Conservation (phyloP, 30 jellyfish, hydroid and myxozoan genomes). For the Hydractinia echinata region DNA sequence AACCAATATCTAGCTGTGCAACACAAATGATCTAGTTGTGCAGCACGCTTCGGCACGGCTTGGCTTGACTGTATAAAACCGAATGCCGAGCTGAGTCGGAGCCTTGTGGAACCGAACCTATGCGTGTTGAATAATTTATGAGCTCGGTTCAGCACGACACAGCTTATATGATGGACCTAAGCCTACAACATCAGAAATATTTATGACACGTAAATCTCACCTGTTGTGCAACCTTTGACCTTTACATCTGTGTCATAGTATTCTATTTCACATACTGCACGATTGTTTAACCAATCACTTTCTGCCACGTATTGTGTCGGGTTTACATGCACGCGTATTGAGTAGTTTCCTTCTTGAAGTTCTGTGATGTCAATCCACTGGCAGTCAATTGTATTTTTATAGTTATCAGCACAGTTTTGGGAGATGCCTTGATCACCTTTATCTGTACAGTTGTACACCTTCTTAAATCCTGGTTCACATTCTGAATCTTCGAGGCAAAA, state of each 20-base stretch:
- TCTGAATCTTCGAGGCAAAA: conserved; percentile 91
- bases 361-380: conserved; percentile 98
- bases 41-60: too few relatives aligned
- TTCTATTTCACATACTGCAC: conserved; percentile 82
- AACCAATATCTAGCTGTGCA: too few relatives aligned
- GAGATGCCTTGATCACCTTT: conserved; percentile 93
- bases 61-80: too few relatives aligned
- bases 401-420: conserved; percentile 87
- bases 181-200: too few relatives aligned
- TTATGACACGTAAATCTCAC: conserved; percentile 30
- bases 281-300: conserved; percentile 71
- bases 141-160: too few relatives aligned
- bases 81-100: too few relatives aligned
- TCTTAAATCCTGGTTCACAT: conserved; percentile 66
- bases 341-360: conserved; percentile 70
- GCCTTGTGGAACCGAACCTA: too few relatives aligned
- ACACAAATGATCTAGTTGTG: too few relatives aligned
- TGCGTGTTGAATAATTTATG: too few relatives aligned
- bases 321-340: conserved; percentile 76
- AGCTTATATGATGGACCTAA: too few relatives aligned
- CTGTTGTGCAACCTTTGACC: conserved; percentile 74
- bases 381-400: conserved; percentile 75
- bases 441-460: conserved; percentile 81
- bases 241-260: conserved; percentile 39
- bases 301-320: conserved; percentile 63